Conservation (phyloP, 1,140 invertebrate species). For the Eurosta solidaginis region DNA sequence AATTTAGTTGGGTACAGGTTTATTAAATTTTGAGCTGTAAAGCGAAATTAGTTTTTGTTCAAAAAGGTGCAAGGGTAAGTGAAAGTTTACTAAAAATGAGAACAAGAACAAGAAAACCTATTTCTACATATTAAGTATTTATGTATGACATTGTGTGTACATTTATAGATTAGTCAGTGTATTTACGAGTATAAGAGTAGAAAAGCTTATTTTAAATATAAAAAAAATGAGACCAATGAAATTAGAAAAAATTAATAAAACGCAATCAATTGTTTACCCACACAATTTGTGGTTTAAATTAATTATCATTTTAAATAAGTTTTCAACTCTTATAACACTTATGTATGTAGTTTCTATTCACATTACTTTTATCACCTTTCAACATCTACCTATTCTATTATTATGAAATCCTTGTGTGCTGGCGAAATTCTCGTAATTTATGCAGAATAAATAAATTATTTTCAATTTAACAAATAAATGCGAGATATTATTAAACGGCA, state of each 20-base stretch:
- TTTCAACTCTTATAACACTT: neutral
- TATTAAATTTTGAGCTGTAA: neutral
- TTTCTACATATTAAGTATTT: neutral
- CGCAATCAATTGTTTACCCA: no score
- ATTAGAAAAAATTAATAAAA: no score
- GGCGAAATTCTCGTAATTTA: neutral
- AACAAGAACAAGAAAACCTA: neutral
- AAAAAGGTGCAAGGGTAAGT: constrained; percentile 1
- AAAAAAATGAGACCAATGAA: no score
- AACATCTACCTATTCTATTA: neutral
- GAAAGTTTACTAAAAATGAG: neutral
- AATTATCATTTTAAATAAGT: neutral
- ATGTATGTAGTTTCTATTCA: neutral
- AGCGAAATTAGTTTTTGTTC: neutral
- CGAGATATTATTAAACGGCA: no score
- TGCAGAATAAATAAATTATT: no score
- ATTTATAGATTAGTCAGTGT: no score
- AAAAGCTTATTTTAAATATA: no score
- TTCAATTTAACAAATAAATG: no score
- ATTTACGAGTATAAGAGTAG: no score
- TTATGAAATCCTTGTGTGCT: constrained; percentile 20
- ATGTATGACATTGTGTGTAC: neutral
- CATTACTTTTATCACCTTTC: neutral
- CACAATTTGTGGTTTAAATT: no score
- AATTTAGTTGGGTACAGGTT: neutral